These are phyloP conservation scores for Atherinosoma microstoma DNA, from an alignment of 2,797 vertebrate genomes.

Conservation along the genomic window DNA sequence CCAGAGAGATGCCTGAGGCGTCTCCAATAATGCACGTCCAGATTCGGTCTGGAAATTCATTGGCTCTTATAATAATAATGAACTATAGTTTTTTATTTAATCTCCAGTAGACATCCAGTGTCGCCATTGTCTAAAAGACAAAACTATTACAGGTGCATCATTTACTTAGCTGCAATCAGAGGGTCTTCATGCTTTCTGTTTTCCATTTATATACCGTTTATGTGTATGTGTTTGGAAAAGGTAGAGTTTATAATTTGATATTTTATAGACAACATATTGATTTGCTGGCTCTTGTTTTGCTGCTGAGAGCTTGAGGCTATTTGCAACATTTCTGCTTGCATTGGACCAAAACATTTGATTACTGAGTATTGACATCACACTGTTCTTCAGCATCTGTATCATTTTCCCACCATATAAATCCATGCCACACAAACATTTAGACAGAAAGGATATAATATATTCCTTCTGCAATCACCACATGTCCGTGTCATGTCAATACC, in stretches of 20 bases:
- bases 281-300: conserved; percentile 66
- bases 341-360: conserved; percentile 56
- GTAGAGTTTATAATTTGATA: conserved; percentile 67
- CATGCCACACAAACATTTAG: conserved; percentile 2
- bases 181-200: conserved; percentile 19
- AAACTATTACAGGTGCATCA: conserved; percentile 44
- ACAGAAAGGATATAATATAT: conserved; percentile 3
- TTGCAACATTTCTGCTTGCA: conserved; percentile 50
- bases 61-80: conserved; percentile 68
- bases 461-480: neutral
- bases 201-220: conserved; percentile 45
- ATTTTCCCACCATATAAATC: conserved; percentile 1
- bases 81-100: conserved; percentile 23
- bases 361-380: conserved; percentile 28
- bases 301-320: conserved; percentile 44
- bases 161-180: conserved; percentile 41
- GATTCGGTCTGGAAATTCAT: conserved; percentile 75
- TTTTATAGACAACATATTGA: conserved; percentile 72
- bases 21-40: conserved; percentile 70
- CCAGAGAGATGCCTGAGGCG: conserved; percentile 69
- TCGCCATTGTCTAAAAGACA: conserved; percentile 49
- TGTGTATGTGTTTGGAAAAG: conserved; percentile 22
- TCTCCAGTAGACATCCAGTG: conserved; percentile 35
- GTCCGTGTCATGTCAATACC: conserved; percentile 13
- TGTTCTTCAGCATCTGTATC: conserved; percentile 27